Base-by-base conservation (phyloP, 2,113 vertebrate species). In the Marmota flaviventris region DNA sequence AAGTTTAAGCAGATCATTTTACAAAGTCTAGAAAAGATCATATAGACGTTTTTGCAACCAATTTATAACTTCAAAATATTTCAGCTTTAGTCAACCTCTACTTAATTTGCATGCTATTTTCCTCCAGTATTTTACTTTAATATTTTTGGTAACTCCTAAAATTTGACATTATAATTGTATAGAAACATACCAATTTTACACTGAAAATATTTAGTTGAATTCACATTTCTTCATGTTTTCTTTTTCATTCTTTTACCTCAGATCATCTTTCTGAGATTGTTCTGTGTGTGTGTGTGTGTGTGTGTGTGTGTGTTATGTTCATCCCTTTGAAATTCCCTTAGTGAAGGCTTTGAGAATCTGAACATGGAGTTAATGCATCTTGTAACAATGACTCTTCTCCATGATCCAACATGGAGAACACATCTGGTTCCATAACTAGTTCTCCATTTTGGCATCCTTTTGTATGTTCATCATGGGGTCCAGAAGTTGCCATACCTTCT, bases 401-500 rank as follows among this genome's bases (percentile, higher is more conserved):
- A 42, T 42, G 39, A 56, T 92, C 67, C 29, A 92, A 75, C 12
- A 9, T 89, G 34, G 42, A 77, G 51, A 89, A 84, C 34, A 69
- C 61, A 48, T 42, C 25, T 24, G 45, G 34, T 69, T 93, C 39
- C 42, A 77, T 37, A 93, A 70, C 37, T 88, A 92, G 22, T 88
- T 88, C 24, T 94, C 39, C 37, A 92, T 39, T 77, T 90, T 89
- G 79, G 70, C 85, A 69, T 82, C 14, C 61, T 85, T 94, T 42
- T 89, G 81, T 79, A 96, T 42, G 24, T 95, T 32, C 39, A 73
- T 94, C 34, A 65, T 53, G 45, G 22, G 53, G 65, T 69, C 77
- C 83, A 95, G 37, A 48, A 78, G 20, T 78, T 85, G 61, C 79
- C 76, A 56, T 70, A 84, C 37, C 48, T 75, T 91, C 77, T 93